Conservation (phyloP, 2,797 vertebrate species). For the Mormyrus hasselquistii region DNA sequence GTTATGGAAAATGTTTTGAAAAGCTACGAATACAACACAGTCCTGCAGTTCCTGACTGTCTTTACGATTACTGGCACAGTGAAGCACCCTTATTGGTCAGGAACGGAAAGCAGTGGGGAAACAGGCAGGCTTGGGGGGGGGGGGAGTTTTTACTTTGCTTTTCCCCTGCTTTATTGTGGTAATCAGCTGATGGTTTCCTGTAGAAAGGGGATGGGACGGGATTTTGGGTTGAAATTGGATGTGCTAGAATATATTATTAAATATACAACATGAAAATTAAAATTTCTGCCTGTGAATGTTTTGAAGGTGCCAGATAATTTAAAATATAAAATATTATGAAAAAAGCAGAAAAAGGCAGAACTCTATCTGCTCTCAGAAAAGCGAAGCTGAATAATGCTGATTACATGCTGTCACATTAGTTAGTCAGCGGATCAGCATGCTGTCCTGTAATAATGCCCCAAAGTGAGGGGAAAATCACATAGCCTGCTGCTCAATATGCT, state of each 20-base stretch:
- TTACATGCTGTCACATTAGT: background rate
- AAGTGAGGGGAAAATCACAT: background rate
- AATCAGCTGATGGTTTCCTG: background rate
- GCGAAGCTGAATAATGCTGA: background rate
- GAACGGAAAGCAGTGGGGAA: background rate
- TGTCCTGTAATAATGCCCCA: background rate
- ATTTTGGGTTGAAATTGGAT: background rate
- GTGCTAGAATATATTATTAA: background rate
- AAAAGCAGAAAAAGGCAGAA: background rate
- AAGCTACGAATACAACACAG: background rate
- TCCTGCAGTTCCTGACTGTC: background rate
- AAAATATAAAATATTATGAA: background rate
- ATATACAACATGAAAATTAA: background rate
- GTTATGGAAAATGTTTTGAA: background rate
- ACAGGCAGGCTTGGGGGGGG: background rate
- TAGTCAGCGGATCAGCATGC: background rate
- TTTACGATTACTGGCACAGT: background rate
- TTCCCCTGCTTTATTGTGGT: background rate
- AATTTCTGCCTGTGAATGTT: background rate
- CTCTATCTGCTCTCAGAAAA: background rate
- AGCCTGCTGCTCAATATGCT: background rate
- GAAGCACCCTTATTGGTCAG: background rate
- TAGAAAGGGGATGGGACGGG: background rate
- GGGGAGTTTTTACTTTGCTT: background rate
- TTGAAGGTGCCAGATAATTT: background rate